A percentile compares a stretch with the other conserved stretches of the same genome.
phyloP scores from a whole-genome alignment of 2,113 vertebrate species.

The Nesospiza acunhae region DNA sequence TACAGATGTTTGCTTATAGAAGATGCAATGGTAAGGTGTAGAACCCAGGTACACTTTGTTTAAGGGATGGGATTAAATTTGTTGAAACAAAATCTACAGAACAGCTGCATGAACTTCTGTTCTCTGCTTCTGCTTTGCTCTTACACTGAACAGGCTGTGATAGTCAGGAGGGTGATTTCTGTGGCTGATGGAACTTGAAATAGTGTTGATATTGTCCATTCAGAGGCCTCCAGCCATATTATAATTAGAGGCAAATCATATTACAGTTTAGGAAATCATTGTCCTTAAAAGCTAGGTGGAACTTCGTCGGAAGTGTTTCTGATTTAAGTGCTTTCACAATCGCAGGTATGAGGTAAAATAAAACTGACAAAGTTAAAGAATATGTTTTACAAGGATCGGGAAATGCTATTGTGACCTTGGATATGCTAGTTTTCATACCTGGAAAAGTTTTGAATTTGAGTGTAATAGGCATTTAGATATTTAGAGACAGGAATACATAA shows the following conservation, averaged over 20 bases:
- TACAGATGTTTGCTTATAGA: constrained; percentile 94
- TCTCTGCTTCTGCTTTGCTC: not conserved
- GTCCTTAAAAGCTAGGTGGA: not conserved
- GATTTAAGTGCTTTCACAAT: not conserved
- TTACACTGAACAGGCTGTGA: not conserved
- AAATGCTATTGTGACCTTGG: not conserved
- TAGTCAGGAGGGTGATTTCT: not conserved
- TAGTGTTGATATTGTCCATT: not conserved
- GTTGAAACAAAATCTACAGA: not conserved
- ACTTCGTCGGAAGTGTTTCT: not conserved
- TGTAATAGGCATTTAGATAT: not conserved
- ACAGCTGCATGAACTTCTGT: not conserved
- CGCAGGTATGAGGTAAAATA: not conserved
- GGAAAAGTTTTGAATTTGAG: not conserved
- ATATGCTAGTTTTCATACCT: not conserved
- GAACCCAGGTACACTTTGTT: not conserved
- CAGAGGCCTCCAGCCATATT: not conserved
- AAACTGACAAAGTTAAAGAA: not conserved
- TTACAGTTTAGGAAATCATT: not conserved
- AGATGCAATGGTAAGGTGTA: constrained; percentile 88
- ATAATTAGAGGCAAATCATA: not conserved
- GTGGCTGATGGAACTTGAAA: not conserved
- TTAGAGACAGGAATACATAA: not conserved
- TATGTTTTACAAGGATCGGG: not conserved
- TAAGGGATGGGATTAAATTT: not conserved